Conservation (phyloP, 2,113 vertebrate genomes). For the Ceyx margarethae region DNA sequence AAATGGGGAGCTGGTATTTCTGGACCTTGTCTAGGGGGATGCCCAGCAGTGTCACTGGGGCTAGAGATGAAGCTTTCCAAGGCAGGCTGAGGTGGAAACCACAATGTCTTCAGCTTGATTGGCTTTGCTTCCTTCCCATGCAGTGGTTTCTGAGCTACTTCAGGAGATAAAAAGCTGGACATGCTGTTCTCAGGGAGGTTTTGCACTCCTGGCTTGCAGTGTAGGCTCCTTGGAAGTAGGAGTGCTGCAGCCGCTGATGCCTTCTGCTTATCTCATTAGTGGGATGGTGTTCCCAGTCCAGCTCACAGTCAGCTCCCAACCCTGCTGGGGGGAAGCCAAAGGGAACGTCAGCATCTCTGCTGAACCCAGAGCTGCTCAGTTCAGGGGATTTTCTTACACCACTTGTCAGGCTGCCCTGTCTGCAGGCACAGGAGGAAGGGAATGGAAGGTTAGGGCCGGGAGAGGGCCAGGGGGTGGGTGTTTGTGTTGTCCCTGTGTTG, state of each 20-base stretch:
- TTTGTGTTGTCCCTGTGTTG: too few species aligned
- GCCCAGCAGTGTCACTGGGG: background rate
- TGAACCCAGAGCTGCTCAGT: background rate
- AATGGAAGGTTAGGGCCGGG: background rate
- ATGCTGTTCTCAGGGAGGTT: slow-evolving; percentile 1
- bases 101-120: background rate
- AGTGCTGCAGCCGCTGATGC: background rate
- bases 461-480: background rate
- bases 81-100: background rate
- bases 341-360: background rate
- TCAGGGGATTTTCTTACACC: background rate
- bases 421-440: background rate
- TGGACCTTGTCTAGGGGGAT: fast-evolving
- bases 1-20: background rate
- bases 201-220: background rate
- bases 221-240: background rate
- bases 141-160: background rate
- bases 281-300: background rate
- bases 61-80: background rate
- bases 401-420: background rate
- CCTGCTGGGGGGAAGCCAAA: background rate
- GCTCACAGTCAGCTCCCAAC: background rate
- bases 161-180: background rate
- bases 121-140: background rate
- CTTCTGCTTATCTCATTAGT: background rate